Conservation (phyloP, 2,113 vertebrate genomes). For the Sturnira hondurensis region DNA sequence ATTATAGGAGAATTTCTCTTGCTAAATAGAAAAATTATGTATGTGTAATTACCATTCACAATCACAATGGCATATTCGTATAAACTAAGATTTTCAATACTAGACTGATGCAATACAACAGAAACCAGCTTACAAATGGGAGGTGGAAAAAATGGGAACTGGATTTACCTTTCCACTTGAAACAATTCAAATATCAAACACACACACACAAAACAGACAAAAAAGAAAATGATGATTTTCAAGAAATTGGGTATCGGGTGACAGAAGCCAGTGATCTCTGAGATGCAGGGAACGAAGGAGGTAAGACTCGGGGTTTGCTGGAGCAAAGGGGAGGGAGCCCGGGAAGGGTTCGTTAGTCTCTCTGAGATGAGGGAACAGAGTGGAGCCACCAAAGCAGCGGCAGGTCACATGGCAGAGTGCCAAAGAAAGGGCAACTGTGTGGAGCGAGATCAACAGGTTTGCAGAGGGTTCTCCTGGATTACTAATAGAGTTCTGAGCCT, state of each 20-base stretch:
- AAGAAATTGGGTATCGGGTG: neutral
- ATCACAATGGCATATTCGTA: neutral
- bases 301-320: neutral
- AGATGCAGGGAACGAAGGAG: neutral
- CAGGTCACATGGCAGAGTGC: too few species aligned
- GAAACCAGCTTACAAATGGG: neutral
- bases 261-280: neutral
- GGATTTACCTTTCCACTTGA: neutral
- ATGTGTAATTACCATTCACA: neutral
- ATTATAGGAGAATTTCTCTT: neutral
- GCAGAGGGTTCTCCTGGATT: neutral
- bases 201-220: neutral
- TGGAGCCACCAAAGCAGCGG: neutral
- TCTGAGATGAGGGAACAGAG: neutral
- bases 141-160: neutral
- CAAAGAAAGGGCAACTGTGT: neutral
- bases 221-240: neutral
- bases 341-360: neutral
- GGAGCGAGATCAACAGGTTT: neutral
- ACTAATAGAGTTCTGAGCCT: neutral
- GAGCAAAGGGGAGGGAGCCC: neutral
- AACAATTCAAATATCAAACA: neutral
- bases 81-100: constrained; percentile 12
- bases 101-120: neutral
- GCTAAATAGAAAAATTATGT: neutral